Evolutionary conservation across 2,797 vertebrate genomes (phyloP).

Genomic region (Tangara arthus): DNA sequence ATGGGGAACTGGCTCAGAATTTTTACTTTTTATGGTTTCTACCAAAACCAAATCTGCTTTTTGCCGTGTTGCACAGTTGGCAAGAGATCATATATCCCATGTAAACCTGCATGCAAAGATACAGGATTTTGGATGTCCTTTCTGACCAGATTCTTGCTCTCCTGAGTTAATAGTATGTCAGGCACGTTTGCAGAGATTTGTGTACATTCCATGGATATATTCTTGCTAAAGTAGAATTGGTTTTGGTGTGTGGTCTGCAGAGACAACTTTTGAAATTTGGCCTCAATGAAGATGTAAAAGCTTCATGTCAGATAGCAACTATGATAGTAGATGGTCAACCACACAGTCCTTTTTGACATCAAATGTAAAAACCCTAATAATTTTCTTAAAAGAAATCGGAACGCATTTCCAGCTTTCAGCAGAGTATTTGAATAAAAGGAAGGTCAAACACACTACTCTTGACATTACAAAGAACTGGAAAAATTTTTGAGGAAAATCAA

Average conservation of each 20-base stretch:
- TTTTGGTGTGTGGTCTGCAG: neutral
- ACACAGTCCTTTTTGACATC: neutral
- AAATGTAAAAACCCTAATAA: neutral
- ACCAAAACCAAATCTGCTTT: neutral
- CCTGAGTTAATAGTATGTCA: neutral
- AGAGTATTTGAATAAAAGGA: neutral
- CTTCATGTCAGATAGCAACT: neutral
- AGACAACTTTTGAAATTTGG: neutral
- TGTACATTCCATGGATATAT: neutral
- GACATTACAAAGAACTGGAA: neutral
- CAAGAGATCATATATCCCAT: neutral
- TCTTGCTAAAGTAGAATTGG: neutral
- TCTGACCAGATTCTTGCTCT: neutral
- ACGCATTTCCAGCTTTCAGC: neutral
- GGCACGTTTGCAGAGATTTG: neutral
- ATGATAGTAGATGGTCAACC: neutral
- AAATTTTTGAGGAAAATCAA: neutral
- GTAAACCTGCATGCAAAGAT: neutral
- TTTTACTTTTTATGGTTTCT: neutral
- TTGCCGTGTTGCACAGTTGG: neutral
- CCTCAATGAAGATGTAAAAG: neutral
- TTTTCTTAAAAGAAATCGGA: neutral
- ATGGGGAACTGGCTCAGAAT: neutral
- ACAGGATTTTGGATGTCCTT: neutral
- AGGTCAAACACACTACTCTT: neutral